Percentiles rank a stretch among this genome's conserved stretches.
Evolutionary conservation across 2,888 invertebrate species (phyloP).

Genomic region (Strigamia maritima): DNA sequence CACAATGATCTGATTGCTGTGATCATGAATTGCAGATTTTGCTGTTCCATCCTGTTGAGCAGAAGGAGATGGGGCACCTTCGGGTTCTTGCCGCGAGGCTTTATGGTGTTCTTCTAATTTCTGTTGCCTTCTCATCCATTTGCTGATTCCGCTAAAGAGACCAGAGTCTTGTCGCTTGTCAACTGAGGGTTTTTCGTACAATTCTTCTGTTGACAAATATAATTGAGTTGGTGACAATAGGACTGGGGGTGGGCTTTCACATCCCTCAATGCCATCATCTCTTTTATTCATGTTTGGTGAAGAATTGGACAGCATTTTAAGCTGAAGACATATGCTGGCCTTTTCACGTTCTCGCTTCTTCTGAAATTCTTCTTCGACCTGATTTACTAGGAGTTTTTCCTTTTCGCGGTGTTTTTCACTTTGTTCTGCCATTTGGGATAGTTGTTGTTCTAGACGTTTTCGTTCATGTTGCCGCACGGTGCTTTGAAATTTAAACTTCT

Average conservation of each 20-base stretch:
- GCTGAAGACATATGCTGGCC: slow-evolving; percentile 65
- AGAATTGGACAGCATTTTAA: slow-evolving; percentile 64
- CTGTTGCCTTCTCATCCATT: slow-evolving; percentile 43
- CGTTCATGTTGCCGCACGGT: slow-evolving; percentile 78
- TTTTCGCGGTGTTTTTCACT: slow-evolving; percentile 65
- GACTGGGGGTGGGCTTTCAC: slow-evolving; percentile 31
- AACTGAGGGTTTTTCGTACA: background rate
- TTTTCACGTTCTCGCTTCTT: slow-evolving; percentile 67
- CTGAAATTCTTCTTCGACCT: slow-evolving; percentile 81
- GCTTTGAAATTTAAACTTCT: slow-evolving; percentile 78
- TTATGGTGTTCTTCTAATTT: slow-evolving; percentile 41
- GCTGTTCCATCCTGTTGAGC: background rate
- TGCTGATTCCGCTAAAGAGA: slow-evolving; percentile 42
- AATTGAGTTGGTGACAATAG: slow-evolving; percentile 17
- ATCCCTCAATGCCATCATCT: background rate
- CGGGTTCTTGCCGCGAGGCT: slow-evolving; percentile 46
- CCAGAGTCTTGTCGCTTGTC: slow-evolving; percentile 38
- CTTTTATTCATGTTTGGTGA: background rate
- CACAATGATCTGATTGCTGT: background rate
- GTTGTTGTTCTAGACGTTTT: slow-evolving; percentile 67
- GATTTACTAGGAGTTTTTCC: slow-evolving; percentile 77
- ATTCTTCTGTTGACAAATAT: slow-evolving; percentile 12
- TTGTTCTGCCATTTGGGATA: slow-evolving; percentile 70
- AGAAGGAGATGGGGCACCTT: slow-evolving; percentile 46
- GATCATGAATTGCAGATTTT: background rate